phyloP scores from a whole-genome alignment of 1,140 invertebrate species.

The Chironomus tepperi region DNA sequence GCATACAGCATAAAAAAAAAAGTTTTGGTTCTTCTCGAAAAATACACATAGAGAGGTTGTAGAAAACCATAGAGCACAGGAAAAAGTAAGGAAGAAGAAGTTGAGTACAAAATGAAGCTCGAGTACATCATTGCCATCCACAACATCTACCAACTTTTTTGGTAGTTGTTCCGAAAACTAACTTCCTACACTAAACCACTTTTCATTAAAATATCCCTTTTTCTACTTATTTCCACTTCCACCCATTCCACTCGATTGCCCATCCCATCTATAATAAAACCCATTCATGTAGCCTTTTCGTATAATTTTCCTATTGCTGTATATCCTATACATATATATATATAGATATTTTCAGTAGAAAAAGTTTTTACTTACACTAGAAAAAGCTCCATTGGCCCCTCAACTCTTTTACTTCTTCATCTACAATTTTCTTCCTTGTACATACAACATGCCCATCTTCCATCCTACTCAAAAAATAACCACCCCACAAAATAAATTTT shows the following conservation, averaged over 20 bases:
- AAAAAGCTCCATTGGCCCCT: conserved; percentile 5
- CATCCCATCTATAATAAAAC: background rate
- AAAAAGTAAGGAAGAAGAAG: background rate
- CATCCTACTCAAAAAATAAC: too few species aligned
- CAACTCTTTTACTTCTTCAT: background rate
- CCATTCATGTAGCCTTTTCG: too few species aligned
- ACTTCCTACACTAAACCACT: conserved; percentile 23
- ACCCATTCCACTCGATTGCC: background rate
- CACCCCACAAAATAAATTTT: background rate
- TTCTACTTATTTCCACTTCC: background rate
- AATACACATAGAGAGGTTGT: too few species aligned
- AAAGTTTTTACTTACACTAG: background rate
- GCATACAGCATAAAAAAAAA: too few species aligned
- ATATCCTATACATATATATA: too few species aligned
- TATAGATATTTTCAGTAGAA: too few species aligned
- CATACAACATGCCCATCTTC: too few species aligned
- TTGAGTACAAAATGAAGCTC: background rate
- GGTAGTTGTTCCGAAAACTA: background rate
- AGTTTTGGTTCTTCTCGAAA: too few species aligned
- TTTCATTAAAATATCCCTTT: conserved; percentile 17
- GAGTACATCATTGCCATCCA: background rate
- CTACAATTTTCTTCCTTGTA: too few species aligned
- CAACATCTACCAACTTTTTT: background rate
- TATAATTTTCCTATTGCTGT: too few species aligned
- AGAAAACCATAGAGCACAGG: background rate